Percentiles rank a stretch among this genome's conserved stretches.
phyloP scores from a whole-genome alignment of 2,113 vertebrate species.

The Pelobates fuscus region DNA sequence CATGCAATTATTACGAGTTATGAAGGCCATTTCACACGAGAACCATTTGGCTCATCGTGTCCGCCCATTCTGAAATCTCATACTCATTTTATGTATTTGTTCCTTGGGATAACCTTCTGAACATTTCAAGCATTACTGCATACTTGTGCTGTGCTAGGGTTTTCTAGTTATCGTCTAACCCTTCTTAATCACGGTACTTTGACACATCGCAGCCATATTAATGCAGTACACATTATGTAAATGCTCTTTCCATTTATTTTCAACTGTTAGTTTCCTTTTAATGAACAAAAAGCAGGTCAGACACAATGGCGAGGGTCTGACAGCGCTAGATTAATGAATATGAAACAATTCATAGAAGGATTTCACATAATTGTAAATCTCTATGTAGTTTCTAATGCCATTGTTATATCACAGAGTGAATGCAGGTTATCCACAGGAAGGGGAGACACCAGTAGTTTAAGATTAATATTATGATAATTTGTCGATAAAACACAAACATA shows the following conservation, averaged over 20 bases:
- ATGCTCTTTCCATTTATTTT: not conserved
- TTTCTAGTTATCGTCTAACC: too few species aligned
- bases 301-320: not conserved
- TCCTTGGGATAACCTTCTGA: too few species aligned
- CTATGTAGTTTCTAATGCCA: not conserved
- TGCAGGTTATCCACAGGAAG: constrained; percentile 1
- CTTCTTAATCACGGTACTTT: too few species aligned
- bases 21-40: too few species aligned
- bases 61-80: too few species aligned
- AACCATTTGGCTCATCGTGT: too few species aligned
- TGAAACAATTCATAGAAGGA: not conserved
- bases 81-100: too few species aligned
- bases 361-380: not conserved
- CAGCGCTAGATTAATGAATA: not conserved
- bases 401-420: not conserved
- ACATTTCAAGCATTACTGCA: too few species aligned
- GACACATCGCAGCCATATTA: not conserved
- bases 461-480: not conserved
- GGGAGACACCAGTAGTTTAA: not conserved
- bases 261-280: not conserved
- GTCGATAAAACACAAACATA: not conserved
- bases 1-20: too few species aligned
- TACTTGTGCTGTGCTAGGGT: too few species aligned
- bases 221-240: not conserved
- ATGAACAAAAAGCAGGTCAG: not conserved